These are phyloP conservation scores for Sebastes baramenuke DNA, from an alignment of 2,797 vertebrate species.

Conservation along the genomic window DNA sequence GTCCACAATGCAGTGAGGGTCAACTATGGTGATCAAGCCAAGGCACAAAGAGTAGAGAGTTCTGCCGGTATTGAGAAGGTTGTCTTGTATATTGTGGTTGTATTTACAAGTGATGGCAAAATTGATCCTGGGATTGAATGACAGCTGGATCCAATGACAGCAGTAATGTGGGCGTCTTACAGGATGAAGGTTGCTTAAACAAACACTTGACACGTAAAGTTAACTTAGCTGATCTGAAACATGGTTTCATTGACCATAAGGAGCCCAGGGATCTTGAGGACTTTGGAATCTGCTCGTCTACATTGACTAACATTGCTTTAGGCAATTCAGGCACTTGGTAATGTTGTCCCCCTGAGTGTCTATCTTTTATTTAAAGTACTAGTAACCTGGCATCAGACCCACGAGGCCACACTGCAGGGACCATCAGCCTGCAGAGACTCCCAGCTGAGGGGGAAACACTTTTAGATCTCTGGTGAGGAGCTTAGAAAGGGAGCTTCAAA, in stretches of 20 bases:
- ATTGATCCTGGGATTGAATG: background rate
- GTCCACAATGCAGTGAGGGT: background rate
- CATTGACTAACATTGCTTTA: background rate
- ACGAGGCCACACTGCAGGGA: background rate
- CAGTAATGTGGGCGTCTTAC: background rate
- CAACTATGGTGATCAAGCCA: background rate
- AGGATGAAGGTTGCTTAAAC: background rate
- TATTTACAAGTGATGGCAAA: background rate
- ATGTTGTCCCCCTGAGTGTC: background rate
- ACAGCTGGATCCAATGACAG: background rate
- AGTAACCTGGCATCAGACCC: slow-evolving; percentile 14
- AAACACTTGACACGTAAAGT: background rate
- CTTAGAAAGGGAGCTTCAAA: background rate
- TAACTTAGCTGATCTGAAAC: background rate
- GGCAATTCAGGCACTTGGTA: background rate
- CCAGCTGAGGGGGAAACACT: background rate
- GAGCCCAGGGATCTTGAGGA: background rate
- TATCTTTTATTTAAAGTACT: slow-evolving; percentile 29
- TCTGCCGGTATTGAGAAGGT: background rate
- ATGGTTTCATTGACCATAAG: background rate
- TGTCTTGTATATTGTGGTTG: background rate
- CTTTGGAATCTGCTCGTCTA: background rate
- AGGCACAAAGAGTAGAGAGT: background rate
- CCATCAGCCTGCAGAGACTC: slow-evolving; percentile 9
- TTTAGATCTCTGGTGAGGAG: background rate